These are phyloP conservation scores for Gadopsis bispinosus DNA, from an alignment of 2,797 vertebrate species.

Conservation along the genomic window DNA sequence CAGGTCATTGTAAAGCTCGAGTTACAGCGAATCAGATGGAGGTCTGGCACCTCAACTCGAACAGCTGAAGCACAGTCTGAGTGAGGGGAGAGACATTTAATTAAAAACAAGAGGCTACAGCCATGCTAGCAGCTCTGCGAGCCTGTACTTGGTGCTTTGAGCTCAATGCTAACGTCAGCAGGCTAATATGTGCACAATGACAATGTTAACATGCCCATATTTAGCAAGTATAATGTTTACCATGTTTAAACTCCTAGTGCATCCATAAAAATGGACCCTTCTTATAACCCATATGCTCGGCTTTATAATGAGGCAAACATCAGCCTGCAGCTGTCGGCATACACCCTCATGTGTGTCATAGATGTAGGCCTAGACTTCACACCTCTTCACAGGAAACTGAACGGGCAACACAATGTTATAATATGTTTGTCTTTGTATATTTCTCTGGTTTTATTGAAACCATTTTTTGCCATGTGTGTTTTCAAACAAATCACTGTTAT, in stretches of 20 bases:
- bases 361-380: not conserved
- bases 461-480: slow-evolving; percentile 19
- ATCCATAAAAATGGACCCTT: slow-evolving; percentile 40
- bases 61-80: slow-evolving; percentile 35
- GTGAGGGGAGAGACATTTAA: slow-evolving; percentile 27
- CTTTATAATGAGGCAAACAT: slow-evolving; percentile 40
- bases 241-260: slow-evolving; percentile 13
- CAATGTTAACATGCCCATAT: not conserved
- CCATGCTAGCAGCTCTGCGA: too few species aligned
- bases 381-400: slow-evolving; percentile 52
- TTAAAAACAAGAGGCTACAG: not conserved
- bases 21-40: slow-evolving; percentile 59
- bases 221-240: not conserved
- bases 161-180: not conserved
- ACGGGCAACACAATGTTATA: slow-evolving; percentile 16
- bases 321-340: slow-evolving; percentile 49
- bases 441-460: slow-evolving; percentile 30
- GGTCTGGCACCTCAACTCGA: slow-evolving; percentile 44
- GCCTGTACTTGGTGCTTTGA: not conserved
- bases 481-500: slow-evolving; percentile 51
- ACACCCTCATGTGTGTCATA: slow-evolving; percentile 33
- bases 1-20: slow-evolving; percentile 49
- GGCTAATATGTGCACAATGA: not conserved
- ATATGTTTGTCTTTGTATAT: slow-evolving; percentile 5
- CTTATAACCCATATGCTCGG: slow-evolving; percentile 13